phyloP scores from a whole-genome alignment of 92 coral and sea anemone genomes.

The Epizoanthus rinbou region DNA sequence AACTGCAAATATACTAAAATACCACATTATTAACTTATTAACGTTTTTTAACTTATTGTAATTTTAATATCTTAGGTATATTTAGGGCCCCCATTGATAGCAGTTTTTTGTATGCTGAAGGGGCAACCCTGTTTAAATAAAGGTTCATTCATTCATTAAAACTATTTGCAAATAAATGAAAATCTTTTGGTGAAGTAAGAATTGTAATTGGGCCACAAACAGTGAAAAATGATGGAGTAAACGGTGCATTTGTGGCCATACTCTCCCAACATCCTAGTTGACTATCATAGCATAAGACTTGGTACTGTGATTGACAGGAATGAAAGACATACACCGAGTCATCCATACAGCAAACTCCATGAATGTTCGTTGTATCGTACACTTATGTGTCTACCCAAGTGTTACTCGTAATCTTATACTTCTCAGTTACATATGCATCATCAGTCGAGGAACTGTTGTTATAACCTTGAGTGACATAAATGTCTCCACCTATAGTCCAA shows the following conservation, averaged over 20 bases:
- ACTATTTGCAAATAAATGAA: too few relatives aligned
- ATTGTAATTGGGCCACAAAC: constrained; percentile 1
- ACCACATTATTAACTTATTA: too few relatives aligned
- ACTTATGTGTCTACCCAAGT: background rate
- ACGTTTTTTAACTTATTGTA: too few relatives aligned
- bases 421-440: background rate
- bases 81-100: too few relatives aligned
- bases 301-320: background rate
- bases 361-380: background rate
- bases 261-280: constrained; percentile 17
- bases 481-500: background rate
- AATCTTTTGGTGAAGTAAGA: background rate
- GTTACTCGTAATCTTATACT: background rate
- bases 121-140: too few relatives aligned
- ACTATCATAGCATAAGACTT: constrained; percentile 4
- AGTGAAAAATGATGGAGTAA: background rate
- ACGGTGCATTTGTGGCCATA: background rate
- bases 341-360: background rate
- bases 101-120: too few relatives aligned
- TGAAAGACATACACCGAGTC: background rate
- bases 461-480: background rate
- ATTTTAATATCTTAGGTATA: too few relatives aligned
- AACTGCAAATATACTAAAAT: too few relatives aligned
- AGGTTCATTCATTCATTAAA: too few relatives aligned
- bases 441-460: background rate